Evolutionary conservation across 2,888 invertebrate genomes (phyloP).

Genomic region (Plutella xylostella): DNA sequence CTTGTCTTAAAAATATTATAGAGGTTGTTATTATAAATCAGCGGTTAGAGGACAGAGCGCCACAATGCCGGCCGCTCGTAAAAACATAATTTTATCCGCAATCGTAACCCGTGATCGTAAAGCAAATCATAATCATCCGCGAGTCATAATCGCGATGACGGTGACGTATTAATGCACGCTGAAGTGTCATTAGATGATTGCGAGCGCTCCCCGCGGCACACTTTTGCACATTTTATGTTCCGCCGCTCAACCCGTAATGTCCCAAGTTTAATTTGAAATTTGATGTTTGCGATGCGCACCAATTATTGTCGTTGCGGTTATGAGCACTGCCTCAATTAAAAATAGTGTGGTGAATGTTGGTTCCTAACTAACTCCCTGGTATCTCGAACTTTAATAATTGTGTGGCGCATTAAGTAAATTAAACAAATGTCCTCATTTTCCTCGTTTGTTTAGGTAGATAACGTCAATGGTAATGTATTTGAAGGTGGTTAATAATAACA

Average conservation of each 20-base stretch:
- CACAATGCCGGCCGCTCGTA: constrained; percentile 23
- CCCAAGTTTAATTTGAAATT: constrained; percentile 61
- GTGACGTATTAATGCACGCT: constrained; percentile 23
- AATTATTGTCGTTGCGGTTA: too few species aligned
- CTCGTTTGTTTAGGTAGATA: constrained; percentile 17
- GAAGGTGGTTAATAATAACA: not conserved
- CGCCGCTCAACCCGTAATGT: constrained; percentile 37
- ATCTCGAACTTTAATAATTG: too few species aligned
- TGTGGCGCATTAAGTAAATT: too few species aligned
- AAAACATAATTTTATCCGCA: constrained; percentile 24
- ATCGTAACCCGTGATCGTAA: constrained; percentile 4
- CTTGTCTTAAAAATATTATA: too few species aligned
- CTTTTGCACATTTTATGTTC: constrained; percentile 42
- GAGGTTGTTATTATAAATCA: not conserved
- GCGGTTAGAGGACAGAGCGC: not conserved
- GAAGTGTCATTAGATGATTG: constrained; percentile 26
- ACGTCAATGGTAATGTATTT: constrained; percentile 10
- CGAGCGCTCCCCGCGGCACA: constrained; percentile 40
- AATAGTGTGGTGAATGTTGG: too few species aligned
- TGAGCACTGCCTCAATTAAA: too few species aligned
- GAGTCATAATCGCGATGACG: constrained; percentile 13
- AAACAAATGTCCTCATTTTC: too few species aligned
- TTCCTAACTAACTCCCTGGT: too few species aligned
- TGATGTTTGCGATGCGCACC: constrained; percentile 37
- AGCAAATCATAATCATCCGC: constrained; percentile 21